These are phyloP conservation scores for Drosophila bocki DNA, from an alignment of 1,140 invertebrate genomes.

Conservation along the genomic window DNA sequence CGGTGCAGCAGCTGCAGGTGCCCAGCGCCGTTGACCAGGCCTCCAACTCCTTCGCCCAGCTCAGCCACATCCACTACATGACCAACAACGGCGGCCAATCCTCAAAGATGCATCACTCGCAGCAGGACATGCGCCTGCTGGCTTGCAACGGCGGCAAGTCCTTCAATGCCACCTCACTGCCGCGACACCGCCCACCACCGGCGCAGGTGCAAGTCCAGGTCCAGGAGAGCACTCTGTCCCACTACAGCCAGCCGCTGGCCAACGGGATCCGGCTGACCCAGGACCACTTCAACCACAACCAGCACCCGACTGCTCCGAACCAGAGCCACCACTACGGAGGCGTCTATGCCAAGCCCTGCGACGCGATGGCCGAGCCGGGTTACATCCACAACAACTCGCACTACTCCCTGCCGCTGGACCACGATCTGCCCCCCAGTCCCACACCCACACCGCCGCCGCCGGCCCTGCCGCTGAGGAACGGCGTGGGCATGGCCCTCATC, in stretches of 20 bases:
- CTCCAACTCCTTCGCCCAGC: constrained; percentile 79
- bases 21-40: constrained; percentile 71
- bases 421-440: constrained; percentile 69
- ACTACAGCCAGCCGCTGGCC: constrained; percentile 80
- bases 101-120: constrained; percentile 60
- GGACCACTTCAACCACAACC: constrained; percentile 81
- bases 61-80: constrained; percentile 84
- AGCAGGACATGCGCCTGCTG: constrained; percentile 77
- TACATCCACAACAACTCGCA: constrained; percentile 83
- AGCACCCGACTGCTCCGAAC: not conserved
- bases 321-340: constrained; percentile 62
- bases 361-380: constrained; percentile 65
- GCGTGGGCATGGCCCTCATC: constrained; percentile 69
- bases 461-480: constrained; percentile 76
- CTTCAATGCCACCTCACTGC: constrained; percentile 56
- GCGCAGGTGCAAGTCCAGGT: constrained; percentile 30
- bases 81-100: constrained; percentile 60
- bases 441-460: constrained; percentile 79
- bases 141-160: constrained; percentile 61
- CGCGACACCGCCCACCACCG: constrained; percentile 29
- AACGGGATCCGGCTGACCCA: constrained; percentile 77
- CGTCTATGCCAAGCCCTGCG: constrained; percentile 73
- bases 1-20: constrained; percentile 77
- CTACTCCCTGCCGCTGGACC: constrained; percentile 79
- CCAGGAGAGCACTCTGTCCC: constrained; percentile 70